Evolutionary conservation across 1,140 invertebrate species (phyloP).

Genomic region (Dendroctonus valens): DNA sequence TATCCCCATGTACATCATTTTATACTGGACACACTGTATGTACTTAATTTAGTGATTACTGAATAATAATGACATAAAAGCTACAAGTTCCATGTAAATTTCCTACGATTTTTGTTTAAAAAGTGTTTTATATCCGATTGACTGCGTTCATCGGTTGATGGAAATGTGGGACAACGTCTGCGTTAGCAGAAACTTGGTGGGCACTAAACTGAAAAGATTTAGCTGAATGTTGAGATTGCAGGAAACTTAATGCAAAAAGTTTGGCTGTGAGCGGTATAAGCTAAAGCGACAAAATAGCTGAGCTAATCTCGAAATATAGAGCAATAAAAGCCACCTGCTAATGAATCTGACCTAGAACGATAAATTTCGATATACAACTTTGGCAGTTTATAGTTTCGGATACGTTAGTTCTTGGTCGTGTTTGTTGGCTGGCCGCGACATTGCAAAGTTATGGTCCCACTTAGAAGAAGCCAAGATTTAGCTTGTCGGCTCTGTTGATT

Average conservation of each 20-base stretch:
- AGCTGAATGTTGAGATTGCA: background rate
- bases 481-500: background rate
- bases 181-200: no score
- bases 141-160: no score
- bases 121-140: no score
- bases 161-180: no score
- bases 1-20: no score
- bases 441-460: background rate
- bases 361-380: conserved; percentile 25
- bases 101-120: no score
- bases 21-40: no score
- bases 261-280: conserved; percentile 8
- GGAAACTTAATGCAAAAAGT: conserved; percentile 20
- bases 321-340: conserved; percentile 28
- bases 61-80: no score
- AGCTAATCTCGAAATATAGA: conserved; percentile 25
- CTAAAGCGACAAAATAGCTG: conserved; percentile 14
- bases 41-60: no score
- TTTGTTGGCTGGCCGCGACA: conserved; percentile 3
- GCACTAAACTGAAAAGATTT: background rate
- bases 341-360: conserved; percentile 22
- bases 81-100: no score
- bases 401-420: conserved; percentile 4
- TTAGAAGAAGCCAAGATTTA: background rate
- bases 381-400: conserved; percentile 25